These are phyloP conservation scores for Plagodis pulveraria DNA, from an alignment of 2,888 invertebrate genomes.

Conservation along the genomic window DNA sequence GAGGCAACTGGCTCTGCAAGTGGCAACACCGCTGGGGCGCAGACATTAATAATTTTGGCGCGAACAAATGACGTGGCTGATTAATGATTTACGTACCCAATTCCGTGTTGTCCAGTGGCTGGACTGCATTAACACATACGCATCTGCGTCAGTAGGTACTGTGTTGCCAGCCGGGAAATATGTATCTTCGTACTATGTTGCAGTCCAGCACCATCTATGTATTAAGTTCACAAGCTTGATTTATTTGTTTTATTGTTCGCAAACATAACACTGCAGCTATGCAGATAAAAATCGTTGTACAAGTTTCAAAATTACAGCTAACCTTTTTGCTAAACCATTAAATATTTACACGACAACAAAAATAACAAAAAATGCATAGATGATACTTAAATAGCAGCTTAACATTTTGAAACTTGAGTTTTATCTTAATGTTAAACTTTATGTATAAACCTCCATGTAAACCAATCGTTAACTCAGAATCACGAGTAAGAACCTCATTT, in stretches of 20 bases:
- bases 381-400: too few relatives aligned
- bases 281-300: too few relatives aligned
- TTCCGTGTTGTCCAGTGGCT: conserved; percentile 66
- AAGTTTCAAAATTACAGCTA: too few relatives aligned
- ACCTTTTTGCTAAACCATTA: too few relatives aligned
- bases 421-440: too few relatives aligned
- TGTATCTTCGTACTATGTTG: background rate
- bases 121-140: conserved; percentile 38
- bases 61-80: conserved; percentile 81
- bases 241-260: background rate
- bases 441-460: too few relatives aligned
- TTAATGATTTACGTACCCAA: conserved; percentile 82
- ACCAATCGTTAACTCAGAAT: too few relatives aligned
- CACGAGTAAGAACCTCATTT: too few relatives aligned
- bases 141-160: conserved; percentile 29
- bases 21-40: conserved; percentile 55
- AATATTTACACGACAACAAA: too few relatives aligned
- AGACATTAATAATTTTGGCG: conserved; percentile 80
- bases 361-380: too few relatives aligned
- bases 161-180: conserved; percentile 12
- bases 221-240: background rate
- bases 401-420: too few relatives aligned
- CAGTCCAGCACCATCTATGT: background rate
- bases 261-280: too few relatives aligned
- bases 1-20: conserved; percentile 55